These are phyloP conservation scores for Urocynchramus pylzowi DNA, from an alignment of 2,113 vertebrate genomes.

Conservation along the genomic window DNA sequence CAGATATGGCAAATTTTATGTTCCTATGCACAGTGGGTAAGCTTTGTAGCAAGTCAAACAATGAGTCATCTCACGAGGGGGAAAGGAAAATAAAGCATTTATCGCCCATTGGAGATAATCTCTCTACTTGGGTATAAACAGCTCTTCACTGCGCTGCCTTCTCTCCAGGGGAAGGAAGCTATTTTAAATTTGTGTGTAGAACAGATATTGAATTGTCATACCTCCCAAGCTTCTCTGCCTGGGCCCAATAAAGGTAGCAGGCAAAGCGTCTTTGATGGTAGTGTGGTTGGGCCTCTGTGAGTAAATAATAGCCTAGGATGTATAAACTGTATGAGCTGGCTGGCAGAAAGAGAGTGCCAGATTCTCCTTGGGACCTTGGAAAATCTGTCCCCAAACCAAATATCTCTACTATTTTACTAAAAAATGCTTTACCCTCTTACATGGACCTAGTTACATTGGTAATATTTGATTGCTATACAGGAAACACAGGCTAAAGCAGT, in stretches of 20 bases:
- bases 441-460: background rate
- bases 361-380: background rate
- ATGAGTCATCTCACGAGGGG: conserved; percentile 34
- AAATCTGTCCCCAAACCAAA: background rate
- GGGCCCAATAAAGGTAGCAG: background rate
- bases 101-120: conserved; percentile 44
- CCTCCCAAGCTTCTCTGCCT: background rate
- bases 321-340: background rate
- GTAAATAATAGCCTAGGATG: background rate
- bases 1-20: conserved; percentile 29
- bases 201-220: background rate
- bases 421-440: background rate
- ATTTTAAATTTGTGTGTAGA: conserved; percentile 2
- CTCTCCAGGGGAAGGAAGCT: background rate
- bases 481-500: background rate
- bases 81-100: conserved; percentile 37
- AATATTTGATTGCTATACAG: background rate
- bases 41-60: conserved; percentile 61
- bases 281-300: background rate
- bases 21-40: conserved; percentile 13
- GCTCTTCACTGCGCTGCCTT: background rate
- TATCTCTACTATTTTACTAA: background rate
- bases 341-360: background rate
- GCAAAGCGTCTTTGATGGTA: background rate
- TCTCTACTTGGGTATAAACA: conserved; percentile 29